phyloP scores from a whole-genome alignment of 2,113 vertebrate genomes.

The Chaetodon trifascialis region DNA sequence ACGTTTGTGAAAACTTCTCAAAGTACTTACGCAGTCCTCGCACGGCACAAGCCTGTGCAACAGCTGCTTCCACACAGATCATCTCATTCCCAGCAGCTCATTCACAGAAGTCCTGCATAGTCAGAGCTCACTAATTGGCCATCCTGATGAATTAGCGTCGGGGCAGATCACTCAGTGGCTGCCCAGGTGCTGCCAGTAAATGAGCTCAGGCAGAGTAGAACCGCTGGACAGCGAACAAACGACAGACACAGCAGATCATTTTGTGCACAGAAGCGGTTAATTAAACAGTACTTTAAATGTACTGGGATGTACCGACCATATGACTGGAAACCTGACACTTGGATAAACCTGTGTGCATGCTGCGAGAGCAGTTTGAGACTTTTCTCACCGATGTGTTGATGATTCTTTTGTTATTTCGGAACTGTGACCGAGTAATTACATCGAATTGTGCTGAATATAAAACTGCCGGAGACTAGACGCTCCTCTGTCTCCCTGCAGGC shows the following conservation, averaged over 20 bases:
- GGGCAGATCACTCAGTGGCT: slow-evolving; percentile 53
- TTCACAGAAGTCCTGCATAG: slow-evolving; percentile 36
- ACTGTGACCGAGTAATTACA: slow-evolving; percentile 1
- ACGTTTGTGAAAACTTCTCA: neutral
- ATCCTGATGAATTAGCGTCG: slow-evolving; percentile 59
- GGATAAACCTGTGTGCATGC: neutral
- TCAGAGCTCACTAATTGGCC: slow-evolving; percentile 67
- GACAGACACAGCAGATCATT: neutral
- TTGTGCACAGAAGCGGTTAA: slow-evolving; percentile 35
- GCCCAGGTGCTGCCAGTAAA: slow-evolving; percentile 53
- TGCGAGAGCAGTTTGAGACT: neutral
- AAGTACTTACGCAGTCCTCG: slow-evolving; percentile 14
- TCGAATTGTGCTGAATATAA: neutral
- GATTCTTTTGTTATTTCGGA: neutral
- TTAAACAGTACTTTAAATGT: slow-evolving; percentile 41
- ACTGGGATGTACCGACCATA: neutral
- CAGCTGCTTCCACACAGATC: slow-evolving; percentile 41
- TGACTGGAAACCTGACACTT: neutral
- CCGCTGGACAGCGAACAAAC: slow-evolving; percentile 48
- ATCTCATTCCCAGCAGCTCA: slow-evolving; percentile 20
- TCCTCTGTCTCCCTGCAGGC: slow-evolving; percentile 84
- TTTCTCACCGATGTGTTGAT: neutral
- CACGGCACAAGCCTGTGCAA: slow-evolving; percentile 9
- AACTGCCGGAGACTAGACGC: neutral
- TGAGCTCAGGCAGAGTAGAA: slow-evolving; percentile 43